Base-by-base conservation (phyloP, 2,113 vertebrate species). In the Rhadina sibilatrix region DNA sequence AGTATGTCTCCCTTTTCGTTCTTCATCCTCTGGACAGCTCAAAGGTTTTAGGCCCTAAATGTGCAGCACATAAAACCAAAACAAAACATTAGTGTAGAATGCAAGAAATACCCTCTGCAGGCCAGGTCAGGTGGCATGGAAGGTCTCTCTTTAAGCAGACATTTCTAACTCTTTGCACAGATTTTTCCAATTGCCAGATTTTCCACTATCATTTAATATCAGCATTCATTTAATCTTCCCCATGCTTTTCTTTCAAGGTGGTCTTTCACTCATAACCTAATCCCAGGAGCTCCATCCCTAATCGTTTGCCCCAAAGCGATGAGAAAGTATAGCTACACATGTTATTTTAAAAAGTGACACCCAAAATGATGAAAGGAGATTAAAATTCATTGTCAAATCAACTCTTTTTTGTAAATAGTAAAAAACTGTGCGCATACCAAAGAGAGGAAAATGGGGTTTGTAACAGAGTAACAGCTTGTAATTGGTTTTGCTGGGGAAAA, bases 401-500 rank as follows among this genome's bases (percentile, higher is more conserved):
- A 52, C 57, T 69, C 10, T 79, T 95, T 85, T 94, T 52, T n/a
- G 37, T 53, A 46, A 96, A 53, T 18, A 83, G 77, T 64, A 64
- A 86, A 94, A 93, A 65, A 86, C 22, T 46, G 37, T 15, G 40
- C 24, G 38, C 57, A 74, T 70, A 89, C 42, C 63, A 59, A 96
- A 80, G 27, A 94, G 80, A 19, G 5, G 65, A 37, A 92, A 88
- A 23, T 85, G 85, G 64, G 69, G 89, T 93, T 88, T 79, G 54
- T 95, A 96, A 90, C 71, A 90, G 37, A 71, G 44, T 66, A 94
- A 66, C 20, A 35, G 31, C 23, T 35, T 35, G 60, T 96, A 93
- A 97, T 93, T 92, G 82, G 0, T 57, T 90, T 96, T 97, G 68
- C 81, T 84, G 79, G 61, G 85, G 31, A 94, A 95, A 95, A 96